Percentiles rank a stretch among this genome's conserved stretches.
phyloP scores from a whole-genome alignment of 30 jellyfish, hydroid and myxozoan genomes.

The Cassiopea andromeda region DNA sequence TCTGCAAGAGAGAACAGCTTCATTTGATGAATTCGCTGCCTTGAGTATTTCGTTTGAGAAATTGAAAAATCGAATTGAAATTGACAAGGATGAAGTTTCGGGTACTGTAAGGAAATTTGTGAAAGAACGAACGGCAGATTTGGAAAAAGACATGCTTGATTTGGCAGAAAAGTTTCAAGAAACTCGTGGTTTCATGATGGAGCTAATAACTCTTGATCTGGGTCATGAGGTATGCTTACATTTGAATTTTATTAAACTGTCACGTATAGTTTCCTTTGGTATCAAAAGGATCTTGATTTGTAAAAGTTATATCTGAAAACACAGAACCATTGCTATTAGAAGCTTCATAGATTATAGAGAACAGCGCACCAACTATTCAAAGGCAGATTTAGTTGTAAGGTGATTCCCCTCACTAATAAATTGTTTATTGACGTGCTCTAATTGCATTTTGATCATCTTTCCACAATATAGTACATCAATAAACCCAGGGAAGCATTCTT shows the following conservation, averaged over 20 bases:
- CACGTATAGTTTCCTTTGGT: no score
- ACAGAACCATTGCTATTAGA: no score
- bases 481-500: no score
- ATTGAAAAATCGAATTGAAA: conserved; percentile 5
- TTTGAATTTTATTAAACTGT: background rate
- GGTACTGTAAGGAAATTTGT: conserved; percentile 3
- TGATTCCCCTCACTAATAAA: no score
- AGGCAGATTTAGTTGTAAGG: no score
- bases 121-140: background rate
- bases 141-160: conserved; percentile 21
- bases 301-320: no score
- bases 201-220: conserved; percentile 21
- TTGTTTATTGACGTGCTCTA: no score
- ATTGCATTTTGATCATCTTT: no score
- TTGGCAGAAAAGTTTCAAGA: conserved; percentile 22
- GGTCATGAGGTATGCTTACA: conserved; percentile 20
- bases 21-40: conserved; percentile 15
- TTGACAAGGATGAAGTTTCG: background rate
- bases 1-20: background rate
- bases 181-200: background rate
- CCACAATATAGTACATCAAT: no score
- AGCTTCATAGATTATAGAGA: no score
- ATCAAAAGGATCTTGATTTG: no score
- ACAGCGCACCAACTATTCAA: no score
- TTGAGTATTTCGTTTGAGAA: conserved; percentile 18